A percentile compares a stretch with the other conserved stretches of the same genome.
Conservation (phyloP, 2,113 vertebrate species). For the Ellobius talpinus region DNA sequence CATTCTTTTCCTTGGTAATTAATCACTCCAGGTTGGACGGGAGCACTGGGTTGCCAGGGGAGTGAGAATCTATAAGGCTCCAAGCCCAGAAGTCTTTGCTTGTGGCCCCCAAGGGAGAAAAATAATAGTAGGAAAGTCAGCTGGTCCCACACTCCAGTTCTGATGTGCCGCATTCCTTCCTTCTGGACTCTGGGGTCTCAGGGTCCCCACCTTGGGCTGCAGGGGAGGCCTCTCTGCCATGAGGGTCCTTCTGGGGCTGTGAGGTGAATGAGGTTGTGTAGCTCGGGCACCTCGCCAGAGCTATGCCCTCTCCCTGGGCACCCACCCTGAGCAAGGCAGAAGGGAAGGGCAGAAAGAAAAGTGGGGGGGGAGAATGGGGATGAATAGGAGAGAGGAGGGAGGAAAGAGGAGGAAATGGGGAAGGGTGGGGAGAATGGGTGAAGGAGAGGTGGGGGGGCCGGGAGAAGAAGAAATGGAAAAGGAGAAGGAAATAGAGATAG, state of each 20-base stretch:
- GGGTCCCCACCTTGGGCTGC: not conserved
- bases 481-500: not conserved
- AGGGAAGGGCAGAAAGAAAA: too few relatives aligned
- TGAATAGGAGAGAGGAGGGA: not conserved
- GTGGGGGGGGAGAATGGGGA: not conserved
- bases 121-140: constrained; percentile 68
- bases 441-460: not conserved
- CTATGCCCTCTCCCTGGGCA: rapidly evolving
- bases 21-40: constrained; percentile 92
- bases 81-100: constrained; percentile 87
- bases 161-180: constrained; percentile 73
- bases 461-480: not conserved
- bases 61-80: constrained; percentile 89
- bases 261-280: not conserved
- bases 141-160: constrained; percentile 63
- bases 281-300: not conserved
- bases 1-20: constrained; percentile 96
- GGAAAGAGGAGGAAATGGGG: too few relatives aligned
- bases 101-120: constrained; percentile 70
- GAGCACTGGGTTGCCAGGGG: constrained; percentile 88
- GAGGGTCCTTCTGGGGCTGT: not conserved
- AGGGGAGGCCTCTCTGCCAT: not conserved
- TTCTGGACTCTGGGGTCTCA: not conserved
- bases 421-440: not conserved
- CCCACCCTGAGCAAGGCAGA: not conserved